Conservation (phyloP, 2,888 invertebrate species). For the Rhagonycha lutea region DNA sequence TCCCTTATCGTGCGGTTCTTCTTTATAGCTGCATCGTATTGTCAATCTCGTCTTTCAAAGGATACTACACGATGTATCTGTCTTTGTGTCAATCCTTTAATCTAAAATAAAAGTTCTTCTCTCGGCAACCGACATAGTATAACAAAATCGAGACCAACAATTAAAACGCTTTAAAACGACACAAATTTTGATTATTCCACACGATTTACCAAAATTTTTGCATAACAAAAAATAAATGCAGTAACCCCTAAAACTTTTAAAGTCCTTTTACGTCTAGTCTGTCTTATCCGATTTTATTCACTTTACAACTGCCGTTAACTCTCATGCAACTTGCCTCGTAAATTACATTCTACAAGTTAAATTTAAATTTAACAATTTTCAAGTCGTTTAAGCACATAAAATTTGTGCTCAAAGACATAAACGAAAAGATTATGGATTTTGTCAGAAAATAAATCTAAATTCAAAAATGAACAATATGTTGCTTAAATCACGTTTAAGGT, state of each 20-base stretch:
- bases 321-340: slow-evolving; percentile 23
- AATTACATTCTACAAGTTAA: slow-evolving; percentile 25
- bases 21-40: slow-evolving; percentile 26
- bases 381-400: slow-evolving; percentile 17
- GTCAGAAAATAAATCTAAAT: background rate
- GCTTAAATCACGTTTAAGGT: background rate
- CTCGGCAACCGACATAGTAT: background rate
- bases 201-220: background rate
- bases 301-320: slow-evolving; percentile 24
- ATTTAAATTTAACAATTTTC: slow-evolving; percentile 25
- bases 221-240: slow-evolving; percentile 14
- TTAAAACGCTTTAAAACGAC: background rate
- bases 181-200: background rate
- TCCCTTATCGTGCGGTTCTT: slow-evolving; percentile 24
- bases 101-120: slow-evolving; percentile 20
- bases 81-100: slow-evolving; percentile 25
- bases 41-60: slow-evolving; percentile 29
- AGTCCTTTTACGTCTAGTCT: slow-evolving; percentile 10
- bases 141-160: background rate
- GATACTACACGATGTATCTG: slow-evolving; percentile 25
- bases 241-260: slow-evolving; percentile 17
- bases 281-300: slow-evolving; percentile 20
- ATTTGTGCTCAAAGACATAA: slow-evolving; percentile 4
- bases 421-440: background rate
- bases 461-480: background rate